These are phyloP conservation scores for Caenorhabditis sp. DNA, from an alignment of 2,888 invertebrate species.

Conservation along the genomic window DNA sequence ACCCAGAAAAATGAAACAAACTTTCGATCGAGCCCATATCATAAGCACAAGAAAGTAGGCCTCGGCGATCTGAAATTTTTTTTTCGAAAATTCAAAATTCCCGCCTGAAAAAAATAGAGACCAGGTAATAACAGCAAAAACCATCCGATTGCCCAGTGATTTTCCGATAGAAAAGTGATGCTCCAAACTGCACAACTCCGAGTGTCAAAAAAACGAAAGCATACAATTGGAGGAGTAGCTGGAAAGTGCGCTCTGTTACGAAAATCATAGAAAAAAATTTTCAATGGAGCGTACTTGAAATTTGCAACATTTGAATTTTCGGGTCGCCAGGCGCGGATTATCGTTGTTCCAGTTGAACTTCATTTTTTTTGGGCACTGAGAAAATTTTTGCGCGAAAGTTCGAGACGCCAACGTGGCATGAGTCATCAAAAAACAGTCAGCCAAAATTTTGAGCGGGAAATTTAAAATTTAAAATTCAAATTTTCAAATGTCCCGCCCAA, in stretches of 20 bases:
- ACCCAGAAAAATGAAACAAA: background rate
- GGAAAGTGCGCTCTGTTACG: background rate
- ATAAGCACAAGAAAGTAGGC: background rate
- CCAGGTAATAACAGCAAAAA: background rate
- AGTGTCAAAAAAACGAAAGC: background rate
- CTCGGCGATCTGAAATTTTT: background rate
- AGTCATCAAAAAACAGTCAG: background rate
- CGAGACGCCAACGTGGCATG: background rate
- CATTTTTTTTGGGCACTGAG: background rate
- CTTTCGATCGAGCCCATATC: background rate
- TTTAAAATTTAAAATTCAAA: too few relatives aligned
- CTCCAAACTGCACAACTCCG: conserved; percentile 4
- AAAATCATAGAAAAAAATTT: too few relatives aligned
- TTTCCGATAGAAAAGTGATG: background rate
- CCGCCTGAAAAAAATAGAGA: background rate
- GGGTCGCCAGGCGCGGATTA: background rate
- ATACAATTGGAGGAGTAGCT: conserved; percentile 2
- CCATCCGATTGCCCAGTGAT: background rate
- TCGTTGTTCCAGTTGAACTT: background rate
- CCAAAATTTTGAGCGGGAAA: too few relatives aligned
- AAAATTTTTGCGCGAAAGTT: background rate
- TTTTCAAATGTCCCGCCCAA: too few relatives aligned
- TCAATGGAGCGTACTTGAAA: background rate
- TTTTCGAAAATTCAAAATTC: background rate
- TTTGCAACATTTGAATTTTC: background rate